Base-by-base conservation (phyloP, 2,797 vertebrate species). In the Phoeniculus purpureus region DNA sequence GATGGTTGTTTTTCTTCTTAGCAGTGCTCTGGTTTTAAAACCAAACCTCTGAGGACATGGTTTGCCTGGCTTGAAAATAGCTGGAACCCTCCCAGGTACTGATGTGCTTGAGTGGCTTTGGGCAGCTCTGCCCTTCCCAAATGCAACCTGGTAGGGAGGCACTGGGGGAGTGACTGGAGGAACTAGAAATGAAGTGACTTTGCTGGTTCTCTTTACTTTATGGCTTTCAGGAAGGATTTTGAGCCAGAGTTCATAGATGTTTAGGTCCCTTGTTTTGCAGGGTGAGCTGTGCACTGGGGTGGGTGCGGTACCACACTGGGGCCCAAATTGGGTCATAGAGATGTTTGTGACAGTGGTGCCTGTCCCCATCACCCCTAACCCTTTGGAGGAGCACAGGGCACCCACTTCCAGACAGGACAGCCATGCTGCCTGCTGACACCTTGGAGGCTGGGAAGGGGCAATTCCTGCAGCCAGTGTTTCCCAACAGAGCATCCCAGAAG, bases 91-190 rank as follows among this genome's bases (percentile, higher is more conserved):
- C 58, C 23, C 10, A 43, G 59, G 31, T 47, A 22, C 47, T 4
- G 74, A 23, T 20, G 27, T 29, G 67, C 31, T 22, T 0, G 0
- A 84, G 45, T 2, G 31, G 58, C 31, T 3, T 0, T 0, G 10
- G 43, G 78, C 11, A 82, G 32, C 16, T 43, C 40, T 83, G 71
- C 18, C 29, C 25, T 87, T 56, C 71, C 66, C 56, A 19, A 82
- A 31, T 1, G 3, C 18, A 51, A 7, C 20, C 22, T 51, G 48
- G 51, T 20, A 51, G 17, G 45, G 62, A 13, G 11, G n/a, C 37
- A 11, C 12, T 27, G 3, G 22, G 6, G 17, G 22, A 43, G 22
- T 0, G 3, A 52, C 31, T 1, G 5, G 9, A 62, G 20, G 12
- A 61, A 5, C 27, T 81, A 70, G 10, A 31, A 26, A n/a, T 23